These are phyloP conservation scores for Valencia hispanica DNA, from an alignment of 2,797 vertebrate species.

Conservation along the genomic window DNA sequence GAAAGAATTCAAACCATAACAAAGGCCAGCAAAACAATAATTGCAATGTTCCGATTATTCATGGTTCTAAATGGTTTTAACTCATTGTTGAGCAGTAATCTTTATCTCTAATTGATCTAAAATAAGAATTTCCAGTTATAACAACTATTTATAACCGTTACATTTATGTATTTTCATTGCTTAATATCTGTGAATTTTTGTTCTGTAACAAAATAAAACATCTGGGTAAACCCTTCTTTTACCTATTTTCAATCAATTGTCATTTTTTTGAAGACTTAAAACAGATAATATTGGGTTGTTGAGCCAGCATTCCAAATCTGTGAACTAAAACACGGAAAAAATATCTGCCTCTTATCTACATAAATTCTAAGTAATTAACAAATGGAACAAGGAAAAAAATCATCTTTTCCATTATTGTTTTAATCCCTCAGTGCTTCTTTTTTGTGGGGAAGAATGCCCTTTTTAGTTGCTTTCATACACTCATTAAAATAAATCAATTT, in stretches of 20 bases:
- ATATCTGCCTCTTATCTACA: background rate
- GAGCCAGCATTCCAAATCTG: background rate
- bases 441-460: background rate
- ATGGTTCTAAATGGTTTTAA: background rate
- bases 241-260: background rate
- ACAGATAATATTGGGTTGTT: background rate
- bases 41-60: background rate
- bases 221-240: background rate
- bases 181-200: no score
- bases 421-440: background rate
- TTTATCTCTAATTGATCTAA: background rate
- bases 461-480: background rate
- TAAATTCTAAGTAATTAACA: background rate
- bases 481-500: slow-evolving; percentile 4
- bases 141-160: no score
- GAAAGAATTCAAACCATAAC: background rate
- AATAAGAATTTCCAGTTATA: background rate
- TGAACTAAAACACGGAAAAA: background rate
- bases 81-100: no score
- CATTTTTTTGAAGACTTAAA: background rate
- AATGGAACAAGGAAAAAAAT: background rate
- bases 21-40: background rate
- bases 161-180: no score
- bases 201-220: background rate
- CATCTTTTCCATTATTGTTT: background rate